phyloP scores from a whole-genome alignment of 2,797 vertebrate species.

The Allobates femoralis region DNA sequence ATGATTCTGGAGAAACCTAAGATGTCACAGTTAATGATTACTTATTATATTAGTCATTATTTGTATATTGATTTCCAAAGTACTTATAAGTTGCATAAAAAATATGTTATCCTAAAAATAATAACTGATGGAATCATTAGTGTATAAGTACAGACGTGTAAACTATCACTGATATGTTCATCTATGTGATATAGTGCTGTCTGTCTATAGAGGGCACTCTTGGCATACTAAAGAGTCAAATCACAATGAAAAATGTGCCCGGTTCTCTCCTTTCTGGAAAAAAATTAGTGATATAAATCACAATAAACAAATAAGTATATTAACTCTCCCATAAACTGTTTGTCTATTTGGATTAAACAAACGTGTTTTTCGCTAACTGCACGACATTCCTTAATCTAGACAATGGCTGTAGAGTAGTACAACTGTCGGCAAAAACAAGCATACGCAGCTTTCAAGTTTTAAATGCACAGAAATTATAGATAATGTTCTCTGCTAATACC shows the following conservation, averaged over 20 bases:
- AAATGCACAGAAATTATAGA: constrained; percentile 48
- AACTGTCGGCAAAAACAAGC: constrained; percentile 36
- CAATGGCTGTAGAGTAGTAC: constrained; percentile 38
- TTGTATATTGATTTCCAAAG: too few relatives aligned
- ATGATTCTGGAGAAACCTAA: too few relatives aligned
- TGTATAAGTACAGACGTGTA: neutral
- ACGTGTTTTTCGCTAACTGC: constrained; percentile 43
- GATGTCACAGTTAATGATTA: too few relatives aligned
- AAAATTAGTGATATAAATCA: constrained; percentile 43
- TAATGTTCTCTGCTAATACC: constrained; percentile 42
- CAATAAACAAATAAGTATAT: constrained; percentile 53
- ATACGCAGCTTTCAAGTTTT: constrained; percentile 41
- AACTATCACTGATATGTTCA: neutral
- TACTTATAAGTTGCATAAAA: neutral
- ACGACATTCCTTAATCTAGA: constrained; percentile 39
- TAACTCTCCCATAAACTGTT: constrained; percentile 44
- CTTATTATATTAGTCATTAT: neutral
- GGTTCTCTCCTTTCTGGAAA: constrained; percentile 59
- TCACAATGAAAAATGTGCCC: constrained; percentile 22
- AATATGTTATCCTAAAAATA: neutral
- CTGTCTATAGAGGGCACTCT: constrained; percentile 75
- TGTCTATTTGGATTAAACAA: constrained; percentile 49
- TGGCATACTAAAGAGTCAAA: constrained; percentile 63
- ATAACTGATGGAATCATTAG: too few relatives aligned
- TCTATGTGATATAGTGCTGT: constrained; percentile 28